Base-by-base conservation (phyloP, 1,140 invertebrate genomes). In the Atta texana region DNA sequence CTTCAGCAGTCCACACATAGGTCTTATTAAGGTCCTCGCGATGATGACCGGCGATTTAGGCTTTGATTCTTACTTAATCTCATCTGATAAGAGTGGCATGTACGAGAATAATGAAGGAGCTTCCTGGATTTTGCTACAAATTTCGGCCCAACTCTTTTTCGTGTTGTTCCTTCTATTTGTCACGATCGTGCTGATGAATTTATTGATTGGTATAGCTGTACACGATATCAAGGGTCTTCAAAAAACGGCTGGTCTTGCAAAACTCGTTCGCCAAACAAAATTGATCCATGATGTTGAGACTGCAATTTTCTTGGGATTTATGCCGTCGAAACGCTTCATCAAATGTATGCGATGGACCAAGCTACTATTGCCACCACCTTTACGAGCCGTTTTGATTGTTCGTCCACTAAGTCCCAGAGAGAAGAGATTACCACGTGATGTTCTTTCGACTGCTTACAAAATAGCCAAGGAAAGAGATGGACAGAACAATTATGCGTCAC, bases 1-100 rank as follows among this genome's bases (percentile, higher is more conserved):
- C 0, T 98, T 98, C 93, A 96, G 97, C 34, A 97, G 97, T 94
- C 97, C 97, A 1, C 97, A 98, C 85, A 97, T 97, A 93, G 97
- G 97, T 24, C 96, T 98, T 55, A 97, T 98, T 53, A 98, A 98
- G 6, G 97, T 98, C 0, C 93, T 98, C 59, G 98, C 98, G 0
- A 98, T 98, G 97, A 98, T 98, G 98, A 98, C 98, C 2, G 98
- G 98, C 0, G 98, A 98, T 93, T 94, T 98, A 72, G 97, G 97
- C 89, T 95, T 97, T 53, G 97, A 97, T 77, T 94, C 97, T 21
- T 92, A 97, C 3, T 96, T 97, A 31, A 96, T 97, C 75, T 90
- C 93, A 0, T 82, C 76, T 0, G 96, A 96, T 82, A 96, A 97
- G 1, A 96, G 96, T 5, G 96, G 96, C 51, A 96, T 95, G 96